Conservation (phyloP, 2,113 vertebrate species). For the Phrynosoma platyrhinos region DNA sequence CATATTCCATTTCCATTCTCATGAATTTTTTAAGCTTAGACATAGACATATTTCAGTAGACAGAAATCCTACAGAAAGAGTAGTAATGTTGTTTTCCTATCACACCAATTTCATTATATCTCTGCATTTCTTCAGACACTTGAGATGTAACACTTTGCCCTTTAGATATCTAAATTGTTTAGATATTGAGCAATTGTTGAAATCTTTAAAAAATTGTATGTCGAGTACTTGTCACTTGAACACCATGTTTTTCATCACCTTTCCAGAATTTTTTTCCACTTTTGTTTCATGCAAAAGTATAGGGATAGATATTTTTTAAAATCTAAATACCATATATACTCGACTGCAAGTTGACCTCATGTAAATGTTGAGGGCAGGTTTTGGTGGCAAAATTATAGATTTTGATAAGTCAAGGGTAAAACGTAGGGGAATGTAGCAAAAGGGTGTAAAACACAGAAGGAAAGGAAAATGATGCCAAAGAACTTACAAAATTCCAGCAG, state of each 20-base stretch:
- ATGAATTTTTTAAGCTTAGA: neutral
- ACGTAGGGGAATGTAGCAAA: too few relatives aligned
- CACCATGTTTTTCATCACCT: slow-evolving; percentile 9
- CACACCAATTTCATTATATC: neutral
- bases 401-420: too few relatives aligned
- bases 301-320: too few relatives aligned
- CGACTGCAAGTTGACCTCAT: too few relatives aligned
- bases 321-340: too few relatives aligned
- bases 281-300: slow-evolving; percentile 3
- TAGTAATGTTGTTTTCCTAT: neutral
- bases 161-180: neutral
- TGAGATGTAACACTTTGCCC: neutral
- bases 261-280: slow-evolving; percentile 27
- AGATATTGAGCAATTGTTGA: neutral
- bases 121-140: neutral
- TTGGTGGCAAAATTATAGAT: too few relatives aligned
- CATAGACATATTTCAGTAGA: neutral
- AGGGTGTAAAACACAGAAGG: too few relatives aligned
- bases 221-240: neutral
- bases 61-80: neutral
- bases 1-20: neutral
- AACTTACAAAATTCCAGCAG: too few relatives aligned
- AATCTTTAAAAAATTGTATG: neutral
- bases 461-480: too few relatives aligned
- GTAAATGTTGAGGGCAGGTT: too few relatives aligned